Evolutionary conservation across 1,140 invertebrate genomes (phyloP), one percentile per base, ranked within the genome.

Genomic region (Caenorhabditis remanei): DNA sequence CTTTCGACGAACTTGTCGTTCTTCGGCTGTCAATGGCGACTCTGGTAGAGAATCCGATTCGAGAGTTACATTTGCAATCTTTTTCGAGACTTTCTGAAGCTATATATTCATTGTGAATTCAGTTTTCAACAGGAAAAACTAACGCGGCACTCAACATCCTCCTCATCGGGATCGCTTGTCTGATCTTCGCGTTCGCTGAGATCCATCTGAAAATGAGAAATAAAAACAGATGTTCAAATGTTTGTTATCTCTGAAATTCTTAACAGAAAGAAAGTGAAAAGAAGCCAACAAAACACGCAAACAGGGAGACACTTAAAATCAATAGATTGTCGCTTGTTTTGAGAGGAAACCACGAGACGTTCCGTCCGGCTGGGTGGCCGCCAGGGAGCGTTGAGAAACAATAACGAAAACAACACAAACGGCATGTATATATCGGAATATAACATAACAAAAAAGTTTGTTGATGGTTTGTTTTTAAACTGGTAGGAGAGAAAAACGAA

Each of bases 31-130:
- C 24, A 43, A 21, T 16, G 84, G 46, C 0, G 55, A 61, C 24
- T 85, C 84, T 4, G 84, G 84, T 2, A 85, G 61, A 50, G 84
- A 85, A 85, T 85, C 84, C n/a, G 84, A 85, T 40, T 85, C 84
- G 14, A 85, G 46, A 2, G 84, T 63, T 21, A 65, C 56, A 48
- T 56, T 58, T 19, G 61, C 61, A 11, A 50, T 85, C 24, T 63
- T 63, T 21, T 85, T 85, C 3, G 55, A 61, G 5, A 63, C 61
- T 85, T 50, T 63, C 61, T 85, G 40, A 8, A 58, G 43, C 56
- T 84, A 46, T 40, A 9, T 24, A 21, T 32, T 32, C 7, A 32
- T 63, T 6, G n/a, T 41, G 6, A 79, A 21, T 50, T 50, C 40
- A 46, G 8, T 50, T 24, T 50, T 50, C n/a, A 32, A 32, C 32